Conservation (phyloP, 1,140 invertebrate genomes). For the Phocides pigmalion region DNA sequence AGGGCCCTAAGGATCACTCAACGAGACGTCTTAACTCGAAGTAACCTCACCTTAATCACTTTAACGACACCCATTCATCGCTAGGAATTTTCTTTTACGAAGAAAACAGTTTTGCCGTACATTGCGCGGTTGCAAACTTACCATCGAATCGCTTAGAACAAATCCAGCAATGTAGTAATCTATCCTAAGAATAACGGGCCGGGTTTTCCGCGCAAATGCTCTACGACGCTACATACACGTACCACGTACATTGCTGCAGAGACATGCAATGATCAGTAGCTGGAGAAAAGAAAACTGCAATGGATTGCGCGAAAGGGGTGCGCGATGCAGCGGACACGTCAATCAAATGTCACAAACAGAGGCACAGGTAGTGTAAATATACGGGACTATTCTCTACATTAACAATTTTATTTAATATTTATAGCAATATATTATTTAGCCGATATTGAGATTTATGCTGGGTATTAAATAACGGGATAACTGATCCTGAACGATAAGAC, state of each 20-base stretch:
- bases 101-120: slow-evolving; percentile 2
- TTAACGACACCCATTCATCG: slow-evolving; percentile 65
- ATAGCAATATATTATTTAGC: too few relatives aligned
- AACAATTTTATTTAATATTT: not conserved
- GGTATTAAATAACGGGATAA: too few relatives aligned
- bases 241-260: not conserved
- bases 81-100: slow-evolving; percentile 44
- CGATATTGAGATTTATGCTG: too few relatives aligned
- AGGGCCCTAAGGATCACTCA: slow-evolving; percentile 47
- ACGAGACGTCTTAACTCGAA: slow-evolving; percentile 51
- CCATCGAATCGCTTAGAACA: not conserved
- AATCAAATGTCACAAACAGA: slow-evolving; percentile 6
- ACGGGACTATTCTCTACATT: not conserved
- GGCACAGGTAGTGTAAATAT: not conserved
- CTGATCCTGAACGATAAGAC: too few relatives aligned
- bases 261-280: not conserved
- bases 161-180: slow-evolving; percentile 15
- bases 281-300: not conserved
- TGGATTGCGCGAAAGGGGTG: not conserved
- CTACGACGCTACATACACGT: not conserved
- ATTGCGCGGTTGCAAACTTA: slow-evolving; percentile 1
- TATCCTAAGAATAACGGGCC: not conserved
- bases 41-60: slow-evolving; percentile 61
- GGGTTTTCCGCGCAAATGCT: not conserved
- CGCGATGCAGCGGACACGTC: not conserved